Percentiles rank a stretch among this genome's conserved stretches.
Conservation (phyloP, 2,888 invertebrate genomes). For the Drosophila niveifrons region DNA sequence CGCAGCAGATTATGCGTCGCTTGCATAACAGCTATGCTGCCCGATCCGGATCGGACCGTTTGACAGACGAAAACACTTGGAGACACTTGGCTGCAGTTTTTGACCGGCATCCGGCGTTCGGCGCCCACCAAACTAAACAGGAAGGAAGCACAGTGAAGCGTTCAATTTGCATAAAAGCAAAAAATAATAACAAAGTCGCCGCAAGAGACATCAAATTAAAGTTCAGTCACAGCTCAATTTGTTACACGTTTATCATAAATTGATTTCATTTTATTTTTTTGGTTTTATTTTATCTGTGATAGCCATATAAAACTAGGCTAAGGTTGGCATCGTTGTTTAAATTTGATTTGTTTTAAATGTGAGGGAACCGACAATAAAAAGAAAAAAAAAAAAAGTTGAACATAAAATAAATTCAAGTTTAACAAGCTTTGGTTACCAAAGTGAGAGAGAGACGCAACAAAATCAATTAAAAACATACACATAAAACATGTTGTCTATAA, state of each 20-base stretch:
- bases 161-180: slow-evolving; percentile 36
- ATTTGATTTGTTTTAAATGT: slow-evolving; percentile 7
- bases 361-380: slow-evolving; percentile 7
- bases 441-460: neutral
- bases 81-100: slow-evolving; percentile 17
- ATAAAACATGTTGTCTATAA: neutral
- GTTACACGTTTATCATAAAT: slow-evolving; percentile 19
- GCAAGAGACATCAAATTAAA: slow-evolving; percentile 37
- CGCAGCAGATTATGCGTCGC: slow-evolving; percentile 37
- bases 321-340: slow-evolving; percentile 37
- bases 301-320: slow-evolving; percentile 52
- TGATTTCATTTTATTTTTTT: slow-evolving; percentile 13
- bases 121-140: slow-evolving; percentile 39
- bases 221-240: slow-evolving; percentile 37
- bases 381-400: neutral
- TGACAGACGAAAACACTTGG: slow-evolving; percentile 24
- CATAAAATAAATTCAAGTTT: slow-evolving; percentile 15
- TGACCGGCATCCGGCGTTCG: slow-evolving; percentile 14
- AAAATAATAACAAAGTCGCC: slow-evolving; percentile 13
- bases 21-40: slow-evolving; percentile 45
- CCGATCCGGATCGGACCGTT: slow-evolving; percentile 21
- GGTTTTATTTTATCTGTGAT: slow-evolving; percentile 14
- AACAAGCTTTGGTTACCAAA: slow-evolving; percentile 1
- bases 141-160: slow-evolving; percentile 47
- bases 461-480: neutral